These are phyloP conservation scores for Pachypanchax playfairii DNA, from an alignment of 2,113 vertebrate species.

Conservation along the genomic window DNA sequence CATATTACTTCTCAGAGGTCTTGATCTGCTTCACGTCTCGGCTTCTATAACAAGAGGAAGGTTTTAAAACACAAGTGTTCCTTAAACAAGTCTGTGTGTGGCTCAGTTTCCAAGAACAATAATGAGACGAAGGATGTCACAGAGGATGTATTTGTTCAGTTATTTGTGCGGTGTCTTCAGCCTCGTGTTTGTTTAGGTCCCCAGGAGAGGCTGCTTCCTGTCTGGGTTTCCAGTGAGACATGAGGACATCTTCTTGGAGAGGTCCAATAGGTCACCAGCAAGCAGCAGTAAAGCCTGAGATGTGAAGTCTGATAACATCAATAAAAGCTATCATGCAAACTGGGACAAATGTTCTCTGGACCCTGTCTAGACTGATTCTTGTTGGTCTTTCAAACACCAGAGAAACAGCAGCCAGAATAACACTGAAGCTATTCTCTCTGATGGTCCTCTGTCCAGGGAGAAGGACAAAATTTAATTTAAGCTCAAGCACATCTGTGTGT, in stretches of 20 bases:
- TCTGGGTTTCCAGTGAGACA: slow-evolving; percentile 31
- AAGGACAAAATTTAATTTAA: slow-evolving; percentile 28
- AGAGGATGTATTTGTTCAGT: slow-evolving; percentile 2
- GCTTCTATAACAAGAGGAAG: slow-evolving; percentile 23
- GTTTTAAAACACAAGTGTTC: slow-evolving; percentile 36
- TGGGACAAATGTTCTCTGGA: slow-evolving; percentile 44
- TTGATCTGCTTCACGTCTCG: slow-evolving; percentile 23
- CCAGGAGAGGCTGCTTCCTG: slow-evolving; percentile 56
- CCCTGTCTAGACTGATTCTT: slow-evolving; percentile 30
- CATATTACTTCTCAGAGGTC: slow-evolving; percentile 13
- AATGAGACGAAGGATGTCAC: slow-evolving; percentile 34
- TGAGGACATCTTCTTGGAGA: slow-evolving; percentile 46
- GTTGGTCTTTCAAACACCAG: slow-evolving; percentile 46
- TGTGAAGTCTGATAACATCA: slow-evolving; percentile 45
- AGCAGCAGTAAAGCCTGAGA: slow-evolving; percentile 31
- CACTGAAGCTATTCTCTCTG: slow-evolving; percentile 39
- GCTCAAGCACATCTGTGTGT: slow-evolving; percentile 13
- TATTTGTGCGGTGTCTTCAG: slow-evolving; percentile 32
- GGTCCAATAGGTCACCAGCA: slow-evolving; percentile 41
- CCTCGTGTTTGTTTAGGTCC: slow-evolving; percentile 40
- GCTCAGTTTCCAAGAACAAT: slow-evolving; percentile 39
- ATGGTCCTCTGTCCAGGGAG: slow-evolving; percentile 36
- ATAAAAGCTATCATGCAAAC: slow-evolving; percentile 25
- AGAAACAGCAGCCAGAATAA: slow-evolving; percentile 26
- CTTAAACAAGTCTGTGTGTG: slow-evolving; percentile 57